These are phyloP conservation scores for Thunnus albacares DNA, from an alignment of 2,797 vertebrate species.

Conservation along the genomic window DNA sequence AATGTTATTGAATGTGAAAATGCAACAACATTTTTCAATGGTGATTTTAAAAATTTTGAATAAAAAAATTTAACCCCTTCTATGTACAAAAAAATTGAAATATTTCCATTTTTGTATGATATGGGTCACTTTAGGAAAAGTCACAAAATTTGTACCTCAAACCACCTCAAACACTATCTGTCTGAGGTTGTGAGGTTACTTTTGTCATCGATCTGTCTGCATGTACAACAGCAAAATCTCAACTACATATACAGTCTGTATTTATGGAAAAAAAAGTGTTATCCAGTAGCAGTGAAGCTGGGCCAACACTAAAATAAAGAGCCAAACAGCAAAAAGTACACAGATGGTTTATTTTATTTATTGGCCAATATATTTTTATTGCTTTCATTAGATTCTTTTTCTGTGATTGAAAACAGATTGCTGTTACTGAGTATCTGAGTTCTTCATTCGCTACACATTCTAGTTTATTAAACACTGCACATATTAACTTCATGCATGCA, in stretches of 20 bases:
- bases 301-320: slow-evolving; percentile 21
- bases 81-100: too few relatives aligned
- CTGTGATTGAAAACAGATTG: slow-evolving; percentile 9
- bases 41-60: too few relatives aligned
- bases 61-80: too few relatives aligned
- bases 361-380: slow-evolving; percentile 15
- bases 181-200: neutral
- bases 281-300: slow-evolving; percentile 7
- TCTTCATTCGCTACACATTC: slow-evolving; percentile 3
- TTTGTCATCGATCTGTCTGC: neutral
- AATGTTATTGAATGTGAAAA: too few relatives aligned
- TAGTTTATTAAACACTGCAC: neutral
- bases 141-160: neutral
- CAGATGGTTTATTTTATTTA: slow-evolving; percentile 40
- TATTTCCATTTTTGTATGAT: too few relatives aligned
- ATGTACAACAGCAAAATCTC: neutral
- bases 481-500: neutral
- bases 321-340: slow-evolving; percentile 17
- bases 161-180: neutral
- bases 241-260: neutral
- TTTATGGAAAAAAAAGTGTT: neutral
- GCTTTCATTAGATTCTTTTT: slow-evolving; percentile 22
- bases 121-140: too few relatives aligned
- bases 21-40: too few relatives aligned
- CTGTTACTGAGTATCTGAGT: neutral